Conservation (phyloP, 2,888 invertebrate genomes). For the Caenorhabditis sp. region DNA sequence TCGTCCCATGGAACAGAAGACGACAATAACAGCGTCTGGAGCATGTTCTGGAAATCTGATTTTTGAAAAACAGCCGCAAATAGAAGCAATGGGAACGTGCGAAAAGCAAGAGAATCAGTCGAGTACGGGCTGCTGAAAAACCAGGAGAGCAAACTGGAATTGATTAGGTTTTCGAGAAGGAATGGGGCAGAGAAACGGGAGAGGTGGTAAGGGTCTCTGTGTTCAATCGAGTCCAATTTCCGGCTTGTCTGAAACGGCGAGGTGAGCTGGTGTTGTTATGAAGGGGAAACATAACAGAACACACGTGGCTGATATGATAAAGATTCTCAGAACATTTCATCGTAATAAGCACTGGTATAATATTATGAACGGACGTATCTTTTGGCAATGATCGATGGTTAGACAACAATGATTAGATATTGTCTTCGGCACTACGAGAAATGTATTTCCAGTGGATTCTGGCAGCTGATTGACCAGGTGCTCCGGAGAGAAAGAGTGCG, state of each 20-base stretch:
- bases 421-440: background rate
- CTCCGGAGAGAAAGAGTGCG: background rate
- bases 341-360: too few relatives aligned
- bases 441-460: background rate
- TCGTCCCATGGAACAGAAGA: slow-evolving; percentile 27
- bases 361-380: too few relatives aligned
- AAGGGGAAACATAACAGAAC: background rate
- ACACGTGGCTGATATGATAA: background rate
- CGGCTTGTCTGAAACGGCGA: slow-evolving; percentile 9
- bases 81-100: too few relatives aligned
- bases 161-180: background rate
- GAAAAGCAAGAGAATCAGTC: too few relatives aligned
- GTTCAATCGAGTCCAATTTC: slow-evolving; percentile 9
- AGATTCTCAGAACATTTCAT: background rate
- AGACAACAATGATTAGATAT: too few relatives aligned
- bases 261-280: background rate
- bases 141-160: background rate
- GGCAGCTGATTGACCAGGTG: background rate
- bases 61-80: too few relatives aligned
- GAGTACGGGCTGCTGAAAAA: background rate
- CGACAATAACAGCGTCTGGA: slow-evolving; percentile 2
- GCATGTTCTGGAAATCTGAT: slow-evolving; percentile 21
- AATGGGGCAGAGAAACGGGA: background rate
- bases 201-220: too few relatives aligned
- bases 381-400: too few relatives aligned